Base-by-base conservation (phyloP, 2,113 vertebrate genomes). In the Butorides virescens region DNA sequence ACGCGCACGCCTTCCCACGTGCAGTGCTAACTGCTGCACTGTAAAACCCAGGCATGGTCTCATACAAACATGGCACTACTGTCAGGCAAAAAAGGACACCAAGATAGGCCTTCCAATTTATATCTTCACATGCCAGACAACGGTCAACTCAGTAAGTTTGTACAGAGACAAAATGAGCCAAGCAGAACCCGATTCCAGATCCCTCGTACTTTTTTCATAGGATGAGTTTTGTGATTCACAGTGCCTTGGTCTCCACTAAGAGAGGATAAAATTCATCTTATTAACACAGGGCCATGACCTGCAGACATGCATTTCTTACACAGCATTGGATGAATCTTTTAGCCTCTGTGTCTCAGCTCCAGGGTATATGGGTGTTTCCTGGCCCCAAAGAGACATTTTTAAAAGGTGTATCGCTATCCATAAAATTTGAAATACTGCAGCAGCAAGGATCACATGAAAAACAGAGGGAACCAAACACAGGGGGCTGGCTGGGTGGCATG, bases 1-100 rank as follows among this genome's bases (percentile, higher is more conserved):
- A 52, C 16, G 21, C 0, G 1, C 23, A 27, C 20, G 15, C n/a
- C 52, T 44, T 37, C 22, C 29, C 37, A 49, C 19, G 0, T 5
- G 7, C 17, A 50, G 37, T 21, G 21, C 30, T 29, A 49, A 32
- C 11, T 30, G 47, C n/a, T 32, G 56, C 17, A 39, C 13, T 17
- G n/a, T 25, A 73, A 81, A 46, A 46, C 15, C 37, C 10, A 3
- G 37, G 17, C 27, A 63, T 14, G 15, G 26, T 25, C 39, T 78
- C 8, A 1, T 9, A 78, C 5, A 56, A 47, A 37, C 2, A 39
- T 5, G 20, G 13, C 1, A 1, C 34, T 56, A 62, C 19, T 59
- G 32, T n/a, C 27, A 12, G 42, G 42, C 50, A 82, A 81, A 93
- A 92, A 55, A 76, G 27, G 34, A 76, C 37, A 56, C 37, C 17